These are phyloP conservation scores for Graphium colonna DNA, from an alignment of 2,888 invertebrate genomes.

Conservation along the genomic window DNA sequence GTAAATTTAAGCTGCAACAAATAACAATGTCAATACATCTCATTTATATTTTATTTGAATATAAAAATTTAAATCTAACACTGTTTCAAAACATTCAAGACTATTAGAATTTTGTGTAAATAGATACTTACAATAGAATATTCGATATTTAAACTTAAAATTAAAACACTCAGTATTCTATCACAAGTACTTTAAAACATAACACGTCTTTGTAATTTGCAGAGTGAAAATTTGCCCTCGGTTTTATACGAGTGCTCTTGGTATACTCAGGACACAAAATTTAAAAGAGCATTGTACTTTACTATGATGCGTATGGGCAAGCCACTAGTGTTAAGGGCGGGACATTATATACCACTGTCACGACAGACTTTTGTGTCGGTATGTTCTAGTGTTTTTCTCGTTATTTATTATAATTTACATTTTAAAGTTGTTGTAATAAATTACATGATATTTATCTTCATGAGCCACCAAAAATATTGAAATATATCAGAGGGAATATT, in stretches of 20 bases:
- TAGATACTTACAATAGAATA: no score
- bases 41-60: neutral
- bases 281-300: conserved; percentile 63
- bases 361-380: conserved; percentile 75
- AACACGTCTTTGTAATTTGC: conserved; percentile 24
- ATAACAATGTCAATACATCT: no score
- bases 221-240: conserved; percentile 65
- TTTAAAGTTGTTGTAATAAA: no score
- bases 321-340: conserved; percentile 67
- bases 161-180: no score
- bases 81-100: no score
- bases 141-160: no score
- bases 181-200: no score
- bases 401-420: conserved; percentile 4
- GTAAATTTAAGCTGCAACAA: no score
- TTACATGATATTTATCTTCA: neutral
- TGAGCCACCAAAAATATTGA: neutral
- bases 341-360: conserved; percentile 65
- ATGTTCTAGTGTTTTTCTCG: no score
- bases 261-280: conserved; percentile 69
- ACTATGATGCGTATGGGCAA: conserved; percentile 68
- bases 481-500: no score
- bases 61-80: no score
- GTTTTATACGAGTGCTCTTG: conserved; percentile 75
- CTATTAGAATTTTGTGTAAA: no score